Evolutionary conservation across 2,888 invertebrate species (phyloP), one percentile per base, ranked within the genome.

Genomic region (Celastrina argiolus): DNA sequence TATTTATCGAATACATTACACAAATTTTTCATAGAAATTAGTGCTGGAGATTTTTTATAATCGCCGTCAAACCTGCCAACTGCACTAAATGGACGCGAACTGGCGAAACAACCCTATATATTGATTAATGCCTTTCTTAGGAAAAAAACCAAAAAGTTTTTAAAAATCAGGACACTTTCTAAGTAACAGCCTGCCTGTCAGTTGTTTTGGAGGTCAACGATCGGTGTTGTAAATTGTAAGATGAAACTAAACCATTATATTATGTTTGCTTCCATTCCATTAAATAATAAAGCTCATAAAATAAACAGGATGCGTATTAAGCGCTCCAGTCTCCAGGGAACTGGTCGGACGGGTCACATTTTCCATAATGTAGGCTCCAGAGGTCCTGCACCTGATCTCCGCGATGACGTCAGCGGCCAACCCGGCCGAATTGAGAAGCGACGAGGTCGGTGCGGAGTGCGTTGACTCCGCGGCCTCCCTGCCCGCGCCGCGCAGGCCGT

Each of bases 391-490:
- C 42, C 64, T 69, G 71, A 69, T 74, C 69, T 69, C 70, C 69
- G 66, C 69, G 65, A 16, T 51, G 51, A 51, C 51, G 51, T 51
- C 51, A 51, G 51, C 51, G 51, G 22, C 51, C 39, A 39, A 61
- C 61, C 61, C 22, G 22, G 34, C 39, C 61, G 36, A 61, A 61
- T 36, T 61, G 61, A 36, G 61, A 61, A 4, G 18, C 61, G 18
- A 39, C 39, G 65, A n/a, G 31, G 31, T 51, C 28, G 59, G 63
- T 66, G 45, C 42, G 18, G 67, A 67, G 76, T 74, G 71, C 76
- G 73, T 73, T 76, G 76, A 76, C 76, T 73, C 71, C 64, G 67
- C 58, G 67, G 65, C 69, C 68, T 63, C 18, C 10, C 16, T 16
- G 36, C 16, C 34, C 18, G 58, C 28, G n/a, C n/a, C 7, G 12